These are phyloP conservation scores for Prunella himalayana DNA, from an alignment of 2,113 vertebrate species.

Conservation along the genomic window DNA sequence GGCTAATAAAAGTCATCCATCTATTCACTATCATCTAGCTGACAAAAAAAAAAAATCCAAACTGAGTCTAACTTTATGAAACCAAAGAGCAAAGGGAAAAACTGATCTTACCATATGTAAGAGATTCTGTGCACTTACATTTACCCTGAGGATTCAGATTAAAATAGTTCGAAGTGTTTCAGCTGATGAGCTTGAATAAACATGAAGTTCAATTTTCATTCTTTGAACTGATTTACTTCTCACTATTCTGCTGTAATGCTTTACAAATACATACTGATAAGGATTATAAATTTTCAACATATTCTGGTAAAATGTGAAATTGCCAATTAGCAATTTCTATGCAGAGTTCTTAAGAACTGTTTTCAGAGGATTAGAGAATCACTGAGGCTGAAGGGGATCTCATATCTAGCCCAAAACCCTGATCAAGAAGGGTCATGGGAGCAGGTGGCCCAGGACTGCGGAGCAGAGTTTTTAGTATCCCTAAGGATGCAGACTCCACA, in stretches of 20 bases:
- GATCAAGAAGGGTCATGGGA: neutral
- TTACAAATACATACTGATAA: neutral
- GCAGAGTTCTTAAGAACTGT: neutral
- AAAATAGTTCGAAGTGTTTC: neutral
- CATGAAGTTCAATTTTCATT: neutral
- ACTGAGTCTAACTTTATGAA: neutral
- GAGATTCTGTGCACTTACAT: neutral
- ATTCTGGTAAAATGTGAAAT: neutral
- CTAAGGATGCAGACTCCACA: neutral
- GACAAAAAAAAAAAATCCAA: neutral
- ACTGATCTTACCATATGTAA: neutral
- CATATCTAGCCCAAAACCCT: neutral
- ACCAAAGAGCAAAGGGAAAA: neutral
- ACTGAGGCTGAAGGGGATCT: neutral
- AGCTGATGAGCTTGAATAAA: constrained; percentile 5
- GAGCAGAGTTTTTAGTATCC: neutral
- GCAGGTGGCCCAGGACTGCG: neutral
- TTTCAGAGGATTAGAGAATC: neutral
- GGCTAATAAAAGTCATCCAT: neutral
- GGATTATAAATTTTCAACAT: neutral
- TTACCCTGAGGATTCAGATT: neutral
- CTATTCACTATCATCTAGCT: neutral
- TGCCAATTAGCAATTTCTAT: neutral
- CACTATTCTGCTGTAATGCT: neutral
- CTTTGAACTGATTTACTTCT: neutral